Percentiles rank a stretch among this genome's conserved stretches.
Evolutionary conservation across 2,113 vertebrate genomes (phyloP).

Genomic region (Lepidothrix coronata): DNA sequence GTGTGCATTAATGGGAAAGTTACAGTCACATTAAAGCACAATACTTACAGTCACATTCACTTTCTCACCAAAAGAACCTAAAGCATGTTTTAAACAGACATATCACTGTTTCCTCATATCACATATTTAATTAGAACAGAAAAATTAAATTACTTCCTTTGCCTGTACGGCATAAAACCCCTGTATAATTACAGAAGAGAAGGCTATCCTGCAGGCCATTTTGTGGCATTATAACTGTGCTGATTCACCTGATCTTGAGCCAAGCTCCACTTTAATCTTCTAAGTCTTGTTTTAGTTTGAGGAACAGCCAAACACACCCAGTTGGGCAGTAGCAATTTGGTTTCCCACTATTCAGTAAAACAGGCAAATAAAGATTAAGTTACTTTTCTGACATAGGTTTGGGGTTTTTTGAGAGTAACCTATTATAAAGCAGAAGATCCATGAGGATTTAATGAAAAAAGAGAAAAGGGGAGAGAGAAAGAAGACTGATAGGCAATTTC

Average conservation of each 20-base stretch:
- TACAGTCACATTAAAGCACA: background rate
- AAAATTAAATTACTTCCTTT: conserved; percentile 57
- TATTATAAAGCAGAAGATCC: background rate
- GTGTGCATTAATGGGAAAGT: background rate
- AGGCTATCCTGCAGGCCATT: conserved; percentile 48
- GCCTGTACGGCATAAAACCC: background rate
- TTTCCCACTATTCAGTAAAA: background rate
- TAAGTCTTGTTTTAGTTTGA: conserved; percentile 19
- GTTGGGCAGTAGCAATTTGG: background rate
- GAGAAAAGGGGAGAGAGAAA: background rate
- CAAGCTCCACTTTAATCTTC: conserved; percentile 55
- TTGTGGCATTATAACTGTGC: conserved; percentile 5
- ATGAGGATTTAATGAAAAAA: background rate
- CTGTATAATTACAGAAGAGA: conserved; percentile 32
- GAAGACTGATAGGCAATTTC: background rate
- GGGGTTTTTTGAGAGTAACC: background rate
- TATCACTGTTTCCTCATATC: conserved; percentile 17
- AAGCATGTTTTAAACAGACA: background rate
- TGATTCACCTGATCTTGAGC: conserved; percentile 58
- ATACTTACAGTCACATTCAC: background rate
- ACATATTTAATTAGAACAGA: conserved; percentile 31
- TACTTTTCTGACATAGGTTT: background rate
- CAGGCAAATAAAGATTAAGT: background rate
- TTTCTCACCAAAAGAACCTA: conserved; percentile 1
- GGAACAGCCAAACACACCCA: conserved; percentile 53